phyloP scores from a whole-genome alignment of 2,888 invertebrate species.

The Phasia obesa region DNA sequence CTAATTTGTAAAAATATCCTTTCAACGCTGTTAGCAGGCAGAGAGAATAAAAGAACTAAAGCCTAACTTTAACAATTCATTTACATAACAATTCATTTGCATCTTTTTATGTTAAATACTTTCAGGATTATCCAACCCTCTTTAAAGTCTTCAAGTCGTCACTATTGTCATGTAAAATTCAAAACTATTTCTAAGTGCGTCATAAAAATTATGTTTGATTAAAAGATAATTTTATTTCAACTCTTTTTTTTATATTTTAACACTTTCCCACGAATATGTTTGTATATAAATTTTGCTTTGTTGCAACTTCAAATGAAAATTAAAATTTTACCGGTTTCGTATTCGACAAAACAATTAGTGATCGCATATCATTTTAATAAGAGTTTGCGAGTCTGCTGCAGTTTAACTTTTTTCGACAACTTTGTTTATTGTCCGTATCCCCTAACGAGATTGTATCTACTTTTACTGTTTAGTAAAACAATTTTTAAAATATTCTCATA shows the following conservation, averaged over 20 bases:
- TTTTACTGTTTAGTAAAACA: conserved; percentile 36
- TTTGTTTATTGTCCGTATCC: conserved; percentile 31
- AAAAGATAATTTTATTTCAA: conserved; percentile 15
- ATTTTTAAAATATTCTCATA: conserved; percentile 40
- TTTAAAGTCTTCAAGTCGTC: conserved; percentile 6
- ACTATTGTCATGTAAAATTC: conserved; percentile 38
- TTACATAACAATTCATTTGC: too few relatives aligned
- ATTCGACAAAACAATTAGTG: conserved; percentile 15
- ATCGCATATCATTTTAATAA: conserved; percentile 61
- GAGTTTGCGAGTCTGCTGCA: conserved; percentile 1
- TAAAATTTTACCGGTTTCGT: conserved; percentile 46
- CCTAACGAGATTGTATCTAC: conserved; percentile 28
- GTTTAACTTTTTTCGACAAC: neutral
- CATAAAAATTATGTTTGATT: conserved; percentile 21
- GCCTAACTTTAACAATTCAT: too few relatives aligned
- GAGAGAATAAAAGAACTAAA: too few relatives aligned
- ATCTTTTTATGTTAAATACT: neutral
- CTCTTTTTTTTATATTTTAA: conserved; percentile 3
- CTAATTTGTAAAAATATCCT: too few relatives aligned
- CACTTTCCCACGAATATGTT: conserved; percentile 49
- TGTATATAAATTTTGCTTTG: neutral
- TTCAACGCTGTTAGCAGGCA: too few relatives aligned
- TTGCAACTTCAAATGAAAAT: conserved; percentile 22
- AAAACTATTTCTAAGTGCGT: conserved; percentile 24
- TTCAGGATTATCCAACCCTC: neutral